Evolutionary conservation across 2,888 invertebrate species (phyloP), one percentile per base, ranked within the genome.

Genomic region (Drosophila paracracens): DNA sequence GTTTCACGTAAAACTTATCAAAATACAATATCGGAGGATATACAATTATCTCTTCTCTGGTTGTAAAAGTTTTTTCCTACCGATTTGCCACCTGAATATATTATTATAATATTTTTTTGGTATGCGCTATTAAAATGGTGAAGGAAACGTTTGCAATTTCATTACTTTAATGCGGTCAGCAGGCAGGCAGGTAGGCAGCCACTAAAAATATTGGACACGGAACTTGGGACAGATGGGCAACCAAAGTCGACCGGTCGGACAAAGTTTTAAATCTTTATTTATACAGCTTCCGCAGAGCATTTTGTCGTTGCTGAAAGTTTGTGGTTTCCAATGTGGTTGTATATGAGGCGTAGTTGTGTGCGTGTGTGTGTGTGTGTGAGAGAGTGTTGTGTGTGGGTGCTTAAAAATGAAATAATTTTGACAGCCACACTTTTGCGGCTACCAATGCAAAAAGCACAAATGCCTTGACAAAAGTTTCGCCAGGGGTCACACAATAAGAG

Each of bases 211-310:
- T 69, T 40, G 70, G 70, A 52, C 53, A 66, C 51, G 61, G 62
- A 57, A 63, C 54, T 52, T 27, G 51, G 53, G 50, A 38, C 70
- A 62, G 62, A 50, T 71, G 70, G 58, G 35, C 35, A 48, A n/a
- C 31, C 40, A 18, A 31, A 66, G 78, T 29, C 65, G 65, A 51
- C n/a, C 63, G 56, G 65, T 66, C 52, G 66, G 72, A 60, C 59
- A 82, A 86, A 88, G 78, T 86, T 86, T 86, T 82, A 88, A 86
- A 83, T 88, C 83, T 88, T 82, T 88, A 86, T 85, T 88, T 82
- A 86, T 82, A 88, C 76, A 82, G 82, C 86, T 88, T 88, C 88
- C 88, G 86, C 71, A 71, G 70, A 75, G 74, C 70, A 75, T 78
- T 81, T 78, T 78, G 79, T 78, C 74, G 74, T 60, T 61, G 68